Conservation (phyloP, 2,888 invertebrate genomes). For the Agrochola litura region DNA sequence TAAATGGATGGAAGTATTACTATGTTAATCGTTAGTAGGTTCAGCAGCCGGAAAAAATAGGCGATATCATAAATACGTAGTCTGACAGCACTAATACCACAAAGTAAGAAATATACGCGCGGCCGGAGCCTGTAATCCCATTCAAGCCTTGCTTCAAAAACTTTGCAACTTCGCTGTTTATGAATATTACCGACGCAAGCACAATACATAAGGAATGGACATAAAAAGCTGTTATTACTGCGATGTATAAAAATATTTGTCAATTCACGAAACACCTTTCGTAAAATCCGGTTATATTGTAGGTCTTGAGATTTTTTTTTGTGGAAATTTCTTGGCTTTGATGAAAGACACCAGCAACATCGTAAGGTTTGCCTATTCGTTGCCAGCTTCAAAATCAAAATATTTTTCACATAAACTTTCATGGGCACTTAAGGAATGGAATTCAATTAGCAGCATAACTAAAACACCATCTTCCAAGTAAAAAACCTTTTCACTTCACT, state of each 20-base stretch:
- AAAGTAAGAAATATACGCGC: conserved; percentile 52
- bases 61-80: conserved; percentile 47
- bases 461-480: neutral
- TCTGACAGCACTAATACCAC: conserved; percentile 52
- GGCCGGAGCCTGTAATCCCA: conserved; percentile 44
- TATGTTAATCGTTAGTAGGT: conserved; percentile 13
- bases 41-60: conserved; percentile 43
- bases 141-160: conserved; percentile 55
- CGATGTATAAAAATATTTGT: neutral
- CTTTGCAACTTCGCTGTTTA: conserved; percentile 47
- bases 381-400: neutral
- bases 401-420: neutral
- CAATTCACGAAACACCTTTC: neutral
- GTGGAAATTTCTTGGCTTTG: neutral
- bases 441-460: neutral
- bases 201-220: conserved; percentile 23
- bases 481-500: conserved; percentile 12
- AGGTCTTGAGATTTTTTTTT: neutral
- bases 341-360: neutral
- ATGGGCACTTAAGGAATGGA: too few species aligned
- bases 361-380: neutral
- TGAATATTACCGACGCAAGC: conserved; percentile 38
- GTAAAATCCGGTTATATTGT: neutral
- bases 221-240: conserved; percentile 22
- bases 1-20: conserved; percentile 6